phyloP scores from a whole-genome alignment of 2,113 vertebrate genomes.

The Puffinus mauretanicus region DNA sequence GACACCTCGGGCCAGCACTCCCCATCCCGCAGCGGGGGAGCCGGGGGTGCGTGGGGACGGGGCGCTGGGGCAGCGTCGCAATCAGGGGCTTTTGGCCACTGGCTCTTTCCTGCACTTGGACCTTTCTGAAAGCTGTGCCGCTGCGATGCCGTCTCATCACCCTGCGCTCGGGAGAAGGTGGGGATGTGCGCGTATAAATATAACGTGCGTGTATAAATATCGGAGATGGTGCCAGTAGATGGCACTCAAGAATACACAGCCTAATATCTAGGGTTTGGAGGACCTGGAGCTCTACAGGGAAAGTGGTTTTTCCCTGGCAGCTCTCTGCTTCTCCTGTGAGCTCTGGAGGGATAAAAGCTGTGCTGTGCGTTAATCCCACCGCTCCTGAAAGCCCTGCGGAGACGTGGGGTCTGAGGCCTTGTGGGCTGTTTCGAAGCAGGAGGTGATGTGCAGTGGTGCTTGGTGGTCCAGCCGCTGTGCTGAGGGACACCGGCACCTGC shows the following conservation, averaged over 20 bases:
- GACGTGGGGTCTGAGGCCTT: accelerated
- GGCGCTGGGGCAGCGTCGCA: neutral
- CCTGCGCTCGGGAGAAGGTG: accelerated
- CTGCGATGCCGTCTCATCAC: neutral
- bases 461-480: neutral
- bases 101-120: neutral
- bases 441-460: neutral
- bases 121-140: neutral
- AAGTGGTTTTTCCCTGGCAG: neutral
- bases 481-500: neutral
- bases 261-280: neutral
- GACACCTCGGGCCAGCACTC: accelerated
- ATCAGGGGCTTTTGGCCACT: neutral
- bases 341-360: neutral
- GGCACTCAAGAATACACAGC: neutral
- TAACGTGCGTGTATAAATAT: too few species aligned
- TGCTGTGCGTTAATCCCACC: accelerated
- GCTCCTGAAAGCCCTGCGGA: accelerated
- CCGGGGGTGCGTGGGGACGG: accelerated
- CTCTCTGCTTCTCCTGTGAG: neutral
- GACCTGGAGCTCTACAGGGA: accelerated
- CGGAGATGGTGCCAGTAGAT: neutral
- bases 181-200: accelerated
- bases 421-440: neutral
- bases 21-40: accelerated